Base-by-base conservation (phyloP, 2,888 invertebrate genomes). In the Melieria crassipennis region DNA sequence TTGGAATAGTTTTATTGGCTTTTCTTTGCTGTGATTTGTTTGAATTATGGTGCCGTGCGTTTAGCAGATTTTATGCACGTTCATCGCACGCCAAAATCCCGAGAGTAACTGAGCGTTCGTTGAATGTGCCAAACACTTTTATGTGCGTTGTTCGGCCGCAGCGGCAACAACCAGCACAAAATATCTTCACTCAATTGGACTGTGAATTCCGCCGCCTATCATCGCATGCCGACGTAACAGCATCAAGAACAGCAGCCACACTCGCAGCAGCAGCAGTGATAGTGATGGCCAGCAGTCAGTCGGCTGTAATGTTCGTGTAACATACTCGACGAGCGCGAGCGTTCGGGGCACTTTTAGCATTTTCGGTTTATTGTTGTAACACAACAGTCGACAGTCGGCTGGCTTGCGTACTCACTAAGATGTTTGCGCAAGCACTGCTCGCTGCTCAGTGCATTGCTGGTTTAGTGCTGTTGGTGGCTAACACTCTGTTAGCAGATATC, bases 71-170 rank as follows among this genome's bases (percentile, higher is more conserved):
- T 30, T 30, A 62, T 43, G 67, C 67, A 66, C 78, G 79, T 69
- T 75, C 78, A 79, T 80, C 78, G 78, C 84, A 84, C 84, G 81
- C 80, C 81, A 79, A 84, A 83, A 83, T 81, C 83, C 83, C 83
- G 84, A 85, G 85, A 85, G 84, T 82, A 83, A 85, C 85, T 85
- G 83, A 85, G 81, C 81, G 79, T 81, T 84, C 82, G 80, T 79
- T 78, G 78, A 80, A 79, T 79, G 77, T 79, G 81, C 79, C 77
- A 82, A 84, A 82, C 82, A 83, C 83, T 83, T 85, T 85, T 85
- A 85, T 85, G 76, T 76, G 73, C 75, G 73, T 65, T 70, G 62
- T 56, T 69, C 67, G 48, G 13, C 11, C 65, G 61, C 67, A 57
- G 42, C 55, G 30, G 30, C 9, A 63, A 52, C 52, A 13, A 52